Base-by-base conservation (phyloP, 2,113 vertebrate species). In the Dasypus novemcinctus region DNA sequence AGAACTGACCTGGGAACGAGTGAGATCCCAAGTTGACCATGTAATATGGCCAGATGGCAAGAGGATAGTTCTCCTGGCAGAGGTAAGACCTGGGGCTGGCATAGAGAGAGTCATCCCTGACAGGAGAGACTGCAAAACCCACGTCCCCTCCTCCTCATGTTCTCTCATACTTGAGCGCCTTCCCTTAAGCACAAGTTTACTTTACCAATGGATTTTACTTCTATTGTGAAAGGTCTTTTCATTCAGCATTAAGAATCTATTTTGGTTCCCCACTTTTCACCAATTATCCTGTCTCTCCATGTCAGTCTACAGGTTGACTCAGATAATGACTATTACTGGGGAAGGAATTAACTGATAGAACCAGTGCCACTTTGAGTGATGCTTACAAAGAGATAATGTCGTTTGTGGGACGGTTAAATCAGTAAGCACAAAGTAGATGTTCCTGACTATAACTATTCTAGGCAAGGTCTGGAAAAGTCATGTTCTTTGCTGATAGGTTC, bases 1-100 rank as follows among this genome's bases (percentile, higher is more conserved):
- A 0, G 99, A 99, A 95, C 98, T 99, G 93, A 99, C 99, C 87
- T 99, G 99, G 99, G 99, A 99, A 98, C 98, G 99, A 66, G 99
- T 99, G 59, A 98, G 99, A 95, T 99, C 99, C 80, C 99, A 99
- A 97, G 99, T 99, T 96, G 99, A 99, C 97, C 99, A 99, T 7
- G 99, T 99, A 94, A 99, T 99, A 98, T 99, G 99, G 99, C 99
- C 99, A 0, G 99, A 99, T 0, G 99, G 99, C 90, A 99, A 99
- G 98, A 99, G 99, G 88, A 99, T 99, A 98, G 99, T 99, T 75
- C 98, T 99, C 87, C 98, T 99, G 98, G 99, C 99, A 5, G 99
- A 99, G 99, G 99, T 99, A 98, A 98, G 97, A 41, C 71, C 82
- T 68, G 69, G 86, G 41, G 43, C 87, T 64, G 90, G 21, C 38